phyloP scores from a whole-genome alignment of 1,140 invertebrate species.

The Zeugodacus cucurbitae region DNA sequence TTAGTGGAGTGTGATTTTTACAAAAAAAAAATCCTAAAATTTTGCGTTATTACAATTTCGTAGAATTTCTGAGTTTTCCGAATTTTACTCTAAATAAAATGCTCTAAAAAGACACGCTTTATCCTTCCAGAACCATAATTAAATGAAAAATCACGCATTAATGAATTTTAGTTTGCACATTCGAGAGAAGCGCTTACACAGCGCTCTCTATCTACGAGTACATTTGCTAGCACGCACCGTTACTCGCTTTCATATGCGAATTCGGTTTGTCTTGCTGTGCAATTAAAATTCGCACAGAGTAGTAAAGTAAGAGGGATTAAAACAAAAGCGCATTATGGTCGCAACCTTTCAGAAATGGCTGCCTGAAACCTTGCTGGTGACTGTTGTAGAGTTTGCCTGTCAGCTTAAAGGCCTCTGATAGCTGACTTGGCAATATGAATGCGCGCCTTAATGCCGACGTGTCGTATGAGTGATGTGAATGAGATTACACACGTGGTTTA shows the following conservation, averaged over 20 bases:
- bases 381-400: background rate
- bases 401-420: background rate
- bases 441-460: background rate
- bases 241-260: background rate
- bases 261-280: background rate
- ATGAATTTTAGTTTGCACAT: too few species aligned
- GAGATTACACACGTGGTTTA: conserved; percentile 4
- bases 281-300: background rate
- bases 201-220: too few species aligned
- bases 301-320: background rate
- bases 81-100: too few species aligned
- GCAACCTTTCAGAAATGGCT: background rate
- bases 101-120: too few species aligned
- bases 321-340: conserved; percentile 26
- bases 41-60: too few species aligned
- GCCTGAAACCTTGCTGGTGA: background rate
- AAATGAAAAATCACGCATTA: too few species aligned
- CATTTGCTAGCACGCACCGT: too few species aligned
- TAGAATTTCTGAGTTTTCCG: too few species aligned
- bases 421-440: background rate
- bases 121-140: too few species aligned
- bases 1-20: too few species aligned
- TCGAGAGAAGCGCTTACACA: too few species aligned
- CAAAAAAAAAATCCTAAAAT: too few species aligned
- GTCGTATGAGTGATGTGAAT: conserved; percentile 29